Evolutionary conservation across 2,888 invertebrate genomes (phyloP).

Genomic region (Yponomeuta cagnagella): DNA sequence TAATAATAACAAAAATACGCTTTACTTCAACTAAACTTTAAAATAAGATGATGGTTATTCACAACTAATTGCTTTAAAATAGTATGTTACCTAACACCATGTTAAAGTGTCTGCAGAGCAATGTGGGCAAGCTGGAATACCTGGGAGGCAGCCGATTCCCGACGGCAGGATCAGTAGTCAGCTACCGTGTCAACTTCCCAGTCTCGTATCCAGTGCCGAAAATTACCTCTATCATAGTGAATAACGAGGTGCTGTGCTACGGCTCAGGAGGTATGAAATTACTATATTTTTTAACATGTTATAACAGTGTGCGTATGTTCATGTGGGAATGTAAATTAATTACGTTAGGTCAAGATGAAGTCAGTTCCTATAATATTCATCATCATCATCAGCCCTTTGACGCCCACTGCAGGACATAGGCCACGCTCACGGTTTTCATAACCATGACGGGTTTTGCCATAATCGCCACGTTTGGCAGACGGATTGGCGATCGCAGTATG

Average conservation of each 20-base stretch:
- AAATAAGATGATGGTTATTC: too few relatives aligned
- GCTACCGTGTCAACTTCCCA: constrained; percentile 78
- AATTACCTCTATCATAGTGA: constrained; percentile 73
- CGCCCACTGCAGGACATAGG: too few relatives aligned
- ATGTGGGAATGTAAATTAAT: background rate
- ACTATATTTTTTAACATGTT: background rate
- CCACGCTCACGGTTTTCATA: too few relatives aligned
- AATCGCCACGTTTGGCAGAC: too few relatives aligned
- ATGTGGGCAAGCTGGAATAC: constrained; percentile 26
- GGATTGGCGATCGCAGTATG: too few relatives aligned
- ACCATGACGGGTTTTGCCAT: too few relatives aligned
- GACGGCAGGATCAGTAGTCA: constrained; percentile 44
- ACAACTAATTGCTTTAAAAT: too few relatives aligned
- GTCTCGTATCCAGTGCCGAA: constrained; percentile 72
- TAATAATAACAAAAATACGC: too few relatives aligned
- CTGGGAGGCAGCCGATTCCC: constrained; percentile 32
- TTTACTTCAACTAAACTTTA: too few relatives aligned
- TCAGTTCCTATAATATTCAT: too few relatives aligned
- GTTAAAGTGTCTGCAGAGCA: background rate
- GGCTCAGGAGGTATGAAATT: constrained; percentile 67
- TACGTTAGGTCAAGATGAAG: background rate
- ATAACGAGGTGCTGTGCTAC: constrained; percentile 74
- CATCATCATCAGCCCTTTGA: too few relatives aligned
- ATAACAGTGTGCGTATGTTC: background rate
- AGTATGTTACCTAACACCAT: too few relatives aligned